Evolutionary conservation across 2,797 vertebrate genomes (phyloP).

Genomic region (Mico argentatus): DNA sequence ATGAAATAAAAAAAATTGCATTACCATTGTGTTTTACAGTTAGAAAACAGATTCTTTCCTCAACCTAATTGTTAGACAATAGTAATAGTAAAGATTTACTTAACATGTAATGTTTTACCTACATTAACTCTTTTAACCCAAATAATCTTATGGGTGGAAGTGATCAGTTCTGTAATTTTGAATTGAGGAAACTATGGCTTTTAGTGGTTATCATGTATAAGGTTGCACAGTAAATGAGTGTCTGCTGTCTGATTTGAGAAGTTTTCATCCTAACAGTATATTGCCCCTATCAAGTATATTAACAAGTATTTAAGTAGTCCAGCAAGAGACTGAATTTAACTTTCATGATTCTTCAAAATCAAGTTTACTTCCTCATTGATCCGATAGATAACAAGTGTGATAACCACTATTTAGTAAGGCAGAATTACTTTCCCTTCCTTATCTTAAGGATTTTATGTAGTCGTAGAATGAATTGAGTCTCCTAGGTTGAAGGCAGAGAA

Average conservation of each 20-base stretch:
- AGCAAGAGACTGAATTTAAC: neutral
- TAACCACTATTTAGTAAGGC: neutral
- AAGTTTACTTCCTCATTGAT: neutral
- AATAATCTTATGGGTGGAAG: neutral
- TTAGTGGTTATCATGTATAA: neutral
- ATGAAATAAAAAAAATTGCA: neutral
- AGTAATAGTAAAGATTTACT: neutral
- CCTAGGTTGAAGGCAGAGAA: neutral
- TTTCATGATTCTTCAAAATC: neutral
- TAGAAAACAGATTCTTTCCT: neutral
- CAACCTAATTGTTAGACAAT: neutral
- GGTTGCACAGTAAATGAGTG: neutral
- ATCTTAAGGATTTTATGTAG: neutral
- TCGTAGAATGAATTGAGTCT: neutral
- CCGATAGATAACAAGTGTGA: neutral
- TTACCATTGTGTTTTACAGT: neutral
- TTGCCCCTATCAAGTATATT: neutral
- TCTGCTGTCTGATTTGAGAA: conserved; percentile 11
- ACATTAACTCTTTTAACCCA: neutral
- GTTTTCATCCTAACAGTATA: neutral
- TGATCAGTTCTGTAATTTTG: conserved; percentile 6
- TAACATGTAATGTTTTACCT: neutral
- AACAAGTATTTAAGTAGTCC: conserved; percentile 26
- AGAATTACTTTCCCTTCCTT: neutral
- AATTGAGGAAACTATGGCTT: neutral